Evolutionary conservation across 2,888 invertebrate species (phyloP).

Genomic region (Calliphora vomitoria): DNA sequence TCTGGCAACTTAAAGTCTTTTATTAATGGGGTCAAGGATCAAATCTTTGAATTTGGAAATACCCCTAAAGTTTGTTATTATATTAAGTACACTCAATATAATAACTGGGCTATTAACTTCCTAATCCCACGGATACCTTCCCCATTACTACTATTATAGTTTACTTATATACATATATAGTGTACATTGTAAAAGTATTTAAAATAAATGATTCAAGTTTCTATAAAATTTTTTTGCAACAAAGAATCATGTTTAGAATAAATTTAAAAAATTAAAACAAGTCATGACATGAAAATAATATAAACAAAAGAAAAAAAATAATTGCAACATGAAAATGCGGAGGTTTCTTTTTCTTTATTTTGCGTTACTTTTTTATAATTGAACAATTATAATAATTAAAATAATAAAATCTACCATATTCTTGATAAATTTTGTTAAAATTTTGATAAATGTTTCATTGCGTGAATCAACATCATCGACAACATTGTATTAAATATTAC

Average conservation of each 20-base stretch:
- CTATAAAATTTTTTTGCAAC: background rate
- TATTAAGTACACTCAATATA: too few species aligned
- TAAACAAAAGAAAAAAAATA: constrained; percentile 2
- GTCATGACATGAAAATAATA: constrained; percentile 35
- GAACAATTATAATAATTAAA: constrained; percentile 51
- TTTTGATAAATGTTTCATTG: constrained; percentile 19
- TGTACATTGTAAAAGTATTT: constrained; percentile 36
- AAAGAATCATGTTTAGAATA: constrained; percentile 56
- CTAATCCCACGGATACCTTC: background rate
- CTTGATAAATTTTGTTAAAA: constrained; percentile 25
- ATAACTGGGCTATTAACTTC: too few species aligned
- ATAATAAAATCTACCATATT: constrained; percentile 6
- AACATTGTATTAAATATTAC: constrained; percentile 7
- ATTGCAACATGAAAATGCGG: constrained; percentile 9
- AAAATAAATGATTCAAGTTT: constrained; percentile 34
- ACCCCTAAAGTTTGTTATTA: too few species aligned
- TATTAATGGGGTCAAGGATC: too few species aligned
- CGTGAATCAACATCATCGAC: constrained; percentile 13
- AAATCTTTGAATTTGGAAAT: too few species aligned
- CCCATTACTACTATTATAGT: background rate
- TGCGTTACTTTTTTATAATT: constrained; percentile 41
- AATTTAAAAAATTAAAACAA: constrained; percentile 37
- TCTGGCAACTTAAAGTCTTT: too few species aligned
- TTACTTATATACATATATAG: background rate
- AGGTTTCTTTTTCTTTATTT: constrained; percentile 9